Evolutionary conservation across 2,888 invertebrate genomes (phyloP).

Genomic region (Lycocerus yunnanus): DNA sequence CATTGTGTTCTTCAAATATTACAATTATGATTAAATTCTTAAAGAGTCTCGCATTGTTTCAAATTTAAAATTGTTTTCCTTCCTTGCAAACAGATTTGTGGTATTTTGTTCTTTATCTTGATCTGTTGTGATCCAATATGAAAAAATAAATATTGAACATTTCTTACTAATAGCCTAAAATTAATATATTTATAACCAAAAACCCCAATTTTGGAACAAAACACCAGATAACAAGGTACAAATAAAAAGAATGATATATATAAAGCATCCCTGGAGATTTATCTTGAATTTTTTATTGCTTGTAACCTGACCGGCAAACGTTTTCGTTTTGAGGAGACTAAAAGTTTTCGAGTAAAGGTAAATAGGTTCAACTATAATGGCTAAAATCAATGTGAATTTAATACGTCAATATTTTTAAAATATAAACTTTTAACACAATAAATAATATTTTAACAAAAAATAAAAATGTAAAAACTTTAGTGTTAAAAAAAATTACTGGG

Average conservation of each 20-base stretch:
- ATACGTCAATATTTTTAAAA: not conserved
- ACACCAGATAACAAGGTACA: constrained; percentile 22
- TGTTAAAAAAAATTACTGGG: too few relatives aligned
- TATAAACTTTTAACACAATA: not conserved
- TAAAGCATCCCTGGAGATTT: constrained; percentile 24
- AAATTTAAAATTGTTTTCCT: not conserved
- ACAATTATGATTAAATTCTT: not conserved
- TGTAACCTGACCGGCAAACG: constrained; percentile 24
- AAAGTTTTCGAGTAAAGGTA: constrained; percentile 15
- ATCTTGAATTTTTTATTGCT: constrained; percentile 24
- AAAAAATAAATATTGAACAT: not conserved
- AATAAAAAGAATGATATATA: constrained; percentile 22
- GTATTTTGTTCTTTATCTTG: not conserved
- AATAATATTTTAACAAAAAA: not conserved
- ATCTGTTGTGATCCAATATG: not conserved
- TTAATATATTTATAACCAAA: not conserved
- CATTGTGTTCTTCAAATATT: not conserved
- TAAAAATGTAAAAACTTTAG: too few relatives aligned
- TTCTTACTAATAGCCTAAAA: not conserved
- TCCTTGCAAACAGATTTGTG: not conserved
- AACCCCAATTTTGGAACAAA: constrained; percentile 15
- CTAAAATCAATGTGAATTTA: constrained; percentile 3
- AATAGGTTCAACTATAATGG: constrained; percentile 11
- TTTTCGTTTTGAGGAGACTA: constrained; percentile 10
- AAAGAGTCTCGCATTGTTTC: not conserved